A percentile compares a stretch with the other conserved stretches of the same genome.
Conservation (phyloP, 2,797 vertebrate species). For the Parauchenoglanis ngamensis region DNA sequence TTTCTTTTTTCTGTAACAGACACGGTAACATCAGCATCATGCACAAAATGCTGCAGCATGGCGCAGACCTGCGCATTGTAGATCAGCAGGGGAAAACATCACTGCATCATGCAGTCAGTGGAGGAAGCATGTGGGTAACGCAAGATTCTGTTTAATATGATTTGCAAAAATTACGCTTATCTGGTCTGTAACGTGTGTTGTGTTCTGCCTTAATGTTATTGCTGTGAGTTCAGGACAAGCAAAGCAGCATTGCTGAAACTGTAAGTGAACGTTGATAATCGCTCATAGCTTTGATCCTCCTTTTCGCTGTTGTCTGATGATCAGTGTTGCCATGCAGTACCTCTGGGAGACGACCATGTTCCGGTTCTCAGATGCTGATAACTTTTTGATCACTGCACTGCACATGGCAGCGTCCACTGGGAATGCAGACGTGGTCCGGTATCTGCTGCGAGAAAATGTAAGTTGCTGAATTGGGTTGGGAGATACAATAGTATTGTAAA, state of each 20-base stretch:
- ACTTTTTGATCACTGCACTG: conserved; percentile 73
- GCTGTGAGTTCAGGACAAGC: background rate
- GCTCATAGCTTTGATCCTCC: background rate
- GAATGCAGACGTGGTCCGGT: conserved; percentile 76
- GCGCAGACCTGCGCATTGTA: conserved; percentile 70
- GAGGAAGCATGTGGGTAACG: conserved; percentile 77
- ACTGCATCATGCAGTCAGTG: conserved; percentile 78
- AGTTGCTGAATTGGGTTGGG: conserved; percentile 15
- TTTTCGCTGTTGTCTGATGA: background rate
- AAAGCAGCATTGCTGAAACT: background rate
- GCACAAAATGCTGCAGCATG: conserved; percentile 78
- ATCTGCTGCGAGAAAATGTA: conserved; percentile 76
- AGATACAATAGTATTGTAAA: background rate
- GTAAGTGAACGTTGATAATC: background rate
- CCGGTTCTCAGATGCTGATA: conserved; percentile 77
- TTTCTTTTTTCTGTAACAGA: conserved; percentile 57
- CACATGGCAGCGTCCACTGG: conserved; percentile 79
- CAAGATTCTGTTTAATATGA: background rate
- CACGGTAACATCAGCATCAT: conserved; percentile 79
- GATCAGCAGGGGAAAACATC: conserved; percentile 77
- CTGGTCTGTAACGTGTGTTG: background rate
- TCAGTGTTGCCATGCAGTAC: conserved; percentile 77
- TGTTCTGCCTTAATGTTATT: conserved; percentile 1
- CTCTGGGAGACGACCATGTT: conserved; percentile 80
- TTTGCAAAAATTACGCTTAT: background rate